Conservation (phyloP, 2,888 invertebrate genomes). For the Pristionchus arcanus region DNA sequence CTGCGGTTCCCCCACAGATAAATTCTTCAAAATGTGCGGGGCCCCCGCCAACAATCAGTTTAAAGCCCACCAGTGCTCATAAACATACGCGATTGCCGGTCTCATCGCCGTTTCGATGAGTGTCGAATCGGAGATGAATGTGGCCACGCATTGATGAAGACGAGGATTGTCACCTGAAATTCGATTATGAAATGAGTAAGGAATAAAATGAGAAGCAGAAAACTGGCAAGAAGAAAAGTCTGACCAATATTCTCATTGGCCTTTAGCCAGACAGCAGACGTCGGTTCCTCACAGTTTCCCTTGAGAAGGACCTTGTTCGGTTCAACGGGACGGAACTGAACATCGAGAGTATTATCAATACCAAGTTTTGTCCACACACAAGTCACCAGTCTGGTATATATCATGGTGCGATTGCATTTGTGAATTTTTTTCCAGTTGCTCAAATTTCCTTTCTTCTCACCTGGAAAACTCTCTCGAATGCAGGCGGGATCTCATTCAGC, state of each 20-base stretch:
- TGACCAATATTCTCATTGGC: conserved; percentile 67
- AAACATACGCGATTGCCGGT: conserved; percentile 65
- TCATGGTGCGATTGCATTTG: too few relatives aligned
- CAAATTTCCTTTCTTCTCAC: conserved; percentile 53
- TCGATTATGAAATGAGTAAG: neutral
- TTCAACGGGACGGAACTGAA: conserved; percentile 69
- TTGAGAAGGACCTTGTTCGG: conserved; percentile 63
- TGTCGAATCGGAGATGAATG: conserved; percentile 80
- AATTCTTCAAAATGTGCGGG: too few relatives aligned
- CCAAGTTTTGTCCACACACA: too few relatives aligned
- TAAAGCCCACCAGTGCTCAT: too few relatives aligned
- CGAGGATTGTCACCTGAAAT: conserved; percentile 79
- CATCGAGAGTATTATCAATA: too few relatives aligned
- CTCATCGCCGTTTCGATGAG: conserved; percentile 70
- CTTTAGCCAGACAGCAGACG: conserved; percentile 69
- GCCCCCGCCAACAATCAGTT: too few relatives aligned
- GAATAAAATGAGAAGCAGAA: too few relatives aligned
- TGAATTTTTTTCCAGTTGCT: too few relatives aligned
- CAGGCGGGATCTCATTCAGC: conserved; percentile 67
- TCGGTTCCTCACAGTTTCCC: conserved; percentile 59
- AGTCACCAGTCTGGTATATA: too few relatives aligned
- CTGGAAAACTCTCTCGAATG: conserved; percentile 68
- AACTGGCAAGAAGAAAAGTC: too few relatives aligned
- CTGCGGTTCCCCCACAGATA: too few relatives aligned
- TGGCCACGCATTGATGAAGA: conserved; percentile 80